Evolutionary conservation across 2,113 vertebrate species (phyloP).

Genomic region (Phalacrocorax brasilianus): DNA sequence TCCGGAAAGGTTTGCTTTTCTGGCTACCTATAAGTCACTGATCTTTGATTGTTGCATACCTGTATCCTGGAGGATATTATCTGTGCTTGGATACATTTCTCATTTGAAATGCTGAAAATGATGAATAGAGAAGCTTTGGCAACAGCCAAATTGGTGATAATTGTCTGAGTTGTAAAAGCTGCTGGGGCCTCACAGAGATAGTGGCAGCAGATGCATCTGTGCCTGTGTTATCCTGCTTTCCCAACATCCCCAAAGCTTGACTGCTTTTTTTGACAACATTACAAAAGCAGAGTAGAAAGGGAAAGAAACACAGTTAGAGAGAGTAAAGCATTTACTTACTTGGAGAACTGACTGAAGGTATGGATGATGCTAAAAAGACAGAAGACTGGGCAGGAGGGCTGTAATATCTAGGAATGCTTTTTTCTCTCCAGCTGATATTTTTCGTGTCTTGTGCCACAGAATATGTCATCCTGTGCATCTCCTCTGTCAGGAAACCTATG

Average conservation of each 20-base stretch:
- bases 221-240: conserved; percentile 11
- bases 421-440: neutral
- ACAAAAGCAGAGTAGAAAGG: neutral
- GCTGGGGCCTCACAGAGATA: neutral
- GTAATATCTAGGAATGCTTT: neutral
- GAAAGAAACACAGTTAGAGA: neutral
- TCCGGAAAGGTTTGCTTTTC: neutral
- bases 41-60: neutral
- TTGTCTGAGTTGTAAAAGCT: conserved; percentile 35
- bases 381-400: neutral
- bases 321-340: neutral
- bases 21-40: neutral
- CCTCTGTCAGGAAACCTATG: neutral
- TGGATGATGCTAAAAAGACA: neutral
- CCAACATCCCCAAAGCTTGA: neutral
- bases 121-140: neutral
- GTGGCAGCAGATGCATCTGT: conserved; percentile 8
- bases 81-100: neutral
- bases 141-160: neutral
- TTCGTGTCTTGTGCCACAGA: neutral
- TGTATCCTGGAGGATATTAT: neutral
- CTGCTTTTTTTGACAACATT: conserved; percentile 25
- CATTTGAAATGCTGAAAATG: neutral
- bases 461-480: neutral
- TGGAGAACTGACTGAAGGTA: neutral